Evolutionary conservation across 2,113 vertebrate species (phyloP).

Genomic region (Hirundichthys speculiger): DNA sequence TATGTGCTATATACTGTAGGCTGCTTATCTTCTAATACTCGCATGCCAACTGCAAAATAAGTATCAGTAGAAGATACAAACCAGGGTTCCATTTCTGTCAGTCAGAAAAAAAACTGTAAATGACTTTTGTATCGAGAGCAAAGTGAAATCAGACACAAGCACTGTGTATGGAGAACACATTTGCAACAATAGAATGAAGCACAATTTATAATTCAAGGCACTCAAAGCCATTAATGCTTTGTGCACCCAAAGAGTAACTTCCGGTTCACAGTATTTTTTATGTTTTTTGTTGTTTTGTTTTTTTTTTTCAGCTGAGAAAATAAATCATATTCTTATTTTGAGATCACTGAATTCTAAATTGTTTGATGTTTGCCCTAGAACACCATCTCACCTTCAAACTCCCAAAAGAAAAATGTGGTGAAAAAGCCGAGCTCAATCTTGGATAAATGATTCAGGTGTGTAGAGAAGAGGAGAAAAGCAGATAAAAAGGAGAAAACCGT

Average conservation of each 20-base stretch:
- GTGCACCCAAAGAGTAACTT: constrained; percentile 12
- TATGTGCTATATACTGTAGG: neutral
- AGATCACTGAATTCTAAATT: constrained; percentile 42
- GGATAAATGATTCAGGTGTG: constrained; percentile 41
- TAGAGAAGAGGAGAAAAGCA: constrained; percentile 13
- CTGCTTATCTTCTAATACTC: too few relatives aligned
- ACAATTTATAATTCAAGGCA: constrained; percentile 29
- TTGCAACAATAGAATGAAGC: constrained; percentile 12
- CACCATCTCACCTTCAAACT: neutral
- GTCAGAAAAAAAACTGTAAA: constrained; percentile 7
- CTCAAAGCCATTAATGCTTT: constrained; percentile 13
- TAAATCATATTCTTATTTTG: constrained; percentile 41
- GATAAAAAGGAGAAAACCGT: constrained; percentile 17
- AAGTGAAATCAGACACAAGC: neutral
- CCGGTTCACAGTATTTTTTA: constrained; percentile 7
- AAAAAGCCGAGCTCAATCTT: constrained; percentile 43
- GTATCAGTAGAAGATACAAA: too few relatives aligned
- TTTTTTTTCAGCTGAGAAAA: constrained; percentile 23
- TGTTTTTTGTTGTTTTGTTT: neutral
- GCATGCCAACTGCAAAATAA: too few relatives aligned
- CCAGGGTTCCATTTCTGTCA: neutral
- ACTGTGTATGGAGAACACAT: neutral
- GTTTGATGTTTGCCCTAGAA: constrained; percentile 48
- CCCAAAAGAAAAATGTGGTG: constrained; percentile 28
- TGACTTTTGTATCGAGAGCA: neutral